Evolutionary conservation across 2,888 invertebrate genomes (phyloP).

Genomic region (Orthonychiurus folsomi): DNA sequence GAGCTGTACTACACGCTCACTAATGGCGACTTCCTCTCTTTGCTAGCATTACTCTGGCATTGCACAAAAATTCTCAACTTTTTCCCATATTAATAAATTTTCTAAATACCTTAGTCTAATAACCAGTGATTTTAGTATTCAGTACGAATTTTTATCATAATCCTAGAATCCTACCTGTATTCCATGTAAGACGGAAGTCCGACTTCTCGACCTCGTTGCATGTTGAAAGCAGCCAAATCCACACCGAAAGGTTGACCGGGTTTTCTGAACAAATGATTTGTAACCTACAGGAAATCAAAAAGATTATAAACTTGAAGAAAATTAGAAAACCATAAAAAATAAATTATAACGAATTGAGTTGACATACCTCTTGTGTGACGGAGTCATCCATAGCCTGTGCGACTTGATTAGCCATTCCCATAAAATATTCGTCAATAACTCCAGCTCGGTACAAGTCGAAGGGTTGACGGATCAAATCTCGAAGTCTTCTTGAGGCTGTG

Average conservation of each 20-base stretch:
- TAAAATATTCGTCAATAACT: slow-evolving; percentile 80
- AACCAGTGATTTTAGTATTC: too few species aligned
- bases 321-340: too few species aligned
- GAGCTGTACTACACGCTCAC: too few species aligned
- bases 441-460: slow-evolving; percentile 84
- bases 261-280: slow-evolving; percentile 78
- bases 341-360: neutral
- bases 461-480: slow-evolving; percentile 78
- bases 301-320: neutral
- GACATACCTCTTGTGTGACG: slow-evolving; percentile 59
- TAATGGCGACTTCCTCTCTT: too few species aligned
- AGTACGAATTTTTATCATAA: too few species aligned
- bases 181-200: slow-evolving; percentile 89
- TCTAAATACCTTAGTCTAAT: too few species aligned
- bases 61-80: too few species aligned
- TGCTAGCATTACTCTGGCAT: too few species aligned
- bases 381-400: slow-evolving; percentile 93
- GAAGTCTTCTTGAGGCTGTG: slow-evolving; percentile 73
- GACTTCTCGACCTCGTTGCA: slow-evolving; percentile 85
- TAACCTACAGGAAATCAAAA: slow-evolving; percentile 55
- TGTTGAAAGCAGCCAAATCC: slow-evolving; percentile 85
- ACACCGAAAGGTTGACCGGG: slow-evolving; percentile 58
- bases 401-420: slow-evolving; percentile 88
- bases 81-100: too few species aligned
- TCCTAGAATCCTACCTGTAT: too few species aligned